Base-by-base conservation (phyloP, 2,797 vertebrate genomes). In the Hoplostethus atlanticus region DNA sequence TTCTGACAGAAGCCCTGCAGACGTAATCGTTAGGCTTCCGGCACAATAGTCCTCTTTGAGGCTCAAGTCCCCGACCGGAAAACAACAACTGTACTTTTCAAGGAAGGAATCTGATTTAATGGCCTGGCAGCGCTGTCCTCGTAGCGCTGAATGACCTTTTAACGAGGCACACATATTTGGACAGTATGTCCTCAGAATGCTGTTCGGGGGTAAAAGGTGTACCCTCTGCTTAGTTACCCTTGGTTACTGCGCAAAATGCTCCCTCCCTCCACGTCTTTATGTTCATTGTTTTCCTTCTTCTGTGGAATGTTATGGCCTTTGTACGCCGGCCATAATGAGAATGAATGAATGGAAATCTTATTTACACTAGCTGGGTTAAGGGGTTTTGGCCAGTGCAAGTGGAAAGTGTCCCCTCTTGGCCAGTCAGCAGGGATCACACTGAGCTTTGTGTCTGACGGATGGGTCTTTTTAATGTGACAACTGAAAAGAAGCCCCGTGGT, bases 401-500 rank as follows among this genome's bases (percentile, higher is more conserved):
- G 86, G 81, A 90, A 91, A 87, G 79, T 83, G 79, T 77, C 71
- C 67, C 57, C 55, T 68, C 52, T 80, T 75, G 78, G 64, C 65
- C 73, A 76, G 61, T 84, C 73, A 73, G 72, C 30, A 7, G 81
- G 68, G 81, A 77, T 68, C 54, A 63, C 79, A 73, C 56, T 64
- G 47, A 71, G 62, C 77, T 11, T 36, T 34, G 75, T 79, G 80
- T 80, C 80, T 89, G 86, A 92, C 12, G 71, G 85, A 93, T 90
- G 83, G 69, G 58, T 82, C 79, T 81, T 90, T 87, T 91, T 76
- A 91, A 89, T 79, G 82, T 81, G 80, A 88, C 86, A 86, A 69
- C 83, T 91, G 76, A 92, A 21, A 92, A 90, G 82, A 76, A 89
- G 57, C 79, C 82, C 85, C 73, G 71, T 67, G 42, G 84, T 87